phyloP scores from a whole-genome alignment of 1,140 invertebrate species.

The Melanaphis sacchari region DNA sequence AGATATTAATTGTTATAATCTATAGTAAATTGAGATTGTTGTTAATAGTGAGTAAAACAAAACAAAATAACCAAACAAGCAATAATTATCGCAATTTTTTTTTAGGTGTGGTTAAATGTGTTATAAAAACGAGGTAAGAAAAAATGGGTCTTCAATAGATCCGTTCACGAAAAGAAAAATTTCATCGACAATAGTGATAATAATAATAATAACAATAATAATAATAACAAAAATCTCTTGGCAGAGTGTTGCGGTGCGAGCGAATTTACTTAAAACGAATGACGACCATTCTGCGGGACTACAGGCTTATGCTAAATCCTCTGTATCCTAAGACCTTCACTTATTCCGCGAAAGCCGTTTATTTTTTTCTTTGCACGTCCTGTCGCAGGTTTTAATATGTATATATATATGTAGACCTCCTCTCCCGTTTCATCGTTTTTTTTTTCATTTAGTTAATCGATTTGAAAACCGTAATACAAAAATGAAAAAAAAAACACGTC shows the following conservation, averaged over 20 bases:
- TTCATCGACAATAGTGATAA: background rate
- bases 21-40: background rate
- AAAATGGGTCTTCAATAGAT: background rate
- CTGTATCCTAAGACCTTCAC: constrained; percentile 49
- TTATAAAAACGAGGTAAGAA: constrained; percentile 26
- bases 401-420: background rate
- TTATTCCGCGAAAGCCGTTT: constrained; percentile 46
- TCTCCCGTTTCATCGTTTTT: background rate
- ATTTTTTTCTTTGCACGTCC: background rate
- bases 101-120: background rate
- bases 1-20: background rate
- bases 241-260: constrained; percentile 46
- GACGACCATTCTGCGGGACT: constrained; percentile 56
- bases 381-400: background rate
- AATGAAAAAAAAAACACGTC: constrained; percentile 40
- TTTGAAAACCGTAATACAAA: constrained; percentile 33
- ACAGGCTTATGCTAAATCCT: constrained; percentile 51
- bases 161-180: background rate
- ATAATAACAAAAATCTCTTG: constrained; percentile 53
- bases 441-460: constrained; percentile 57
- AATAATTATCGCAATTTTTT: background rate
- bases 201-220: background rate
- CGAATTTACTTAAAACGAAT: constrained; percentile 57
- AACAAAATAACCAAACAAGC: background rate
- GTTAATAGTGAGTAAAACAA: background rate